A percentile compares a stretch with the other conserved stretches of the same genome.
Conservation (phyloP, 1,140 invertebrate genomes). For the Gonatopus flavifemur region DNA sequence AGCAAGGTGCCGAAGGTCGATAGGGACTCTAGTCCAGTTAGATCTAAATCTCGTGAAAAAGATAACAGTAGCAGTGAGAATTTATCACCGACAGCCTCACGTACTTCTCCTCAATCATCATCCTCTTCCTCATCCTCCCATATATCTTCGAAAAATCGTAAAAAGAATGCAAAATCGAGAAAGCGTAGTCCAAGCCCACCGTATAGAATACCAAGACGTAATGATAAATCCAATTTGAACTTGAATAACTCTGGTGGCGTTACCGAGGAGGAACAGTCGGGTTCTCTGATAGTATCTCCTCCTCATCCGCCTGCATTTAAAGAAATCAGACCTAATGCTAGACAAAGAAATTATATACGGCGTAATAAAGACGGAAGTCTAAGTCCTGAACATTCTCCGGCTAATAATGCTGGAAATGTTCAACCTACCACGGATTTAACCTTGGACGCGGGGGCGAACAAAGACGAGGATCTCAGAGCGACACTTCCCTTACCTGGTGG, state of each 20-base stretch:
- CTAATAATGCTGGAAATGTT: slow-evolving; percentile 18
- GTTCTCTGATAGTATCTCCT: slow-evolving; percentile 52
- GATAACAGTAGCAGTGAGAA: slow-evolving; percentile 38
- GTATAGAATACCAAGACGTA: slow-evolving; percentile 52
- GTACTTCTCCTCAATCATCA: slow-evolving; percentile 39
- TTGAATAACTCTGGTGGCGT: slow-evolving; percentile 40
- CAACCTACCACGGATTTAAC: slow-evolving; percentile 24
- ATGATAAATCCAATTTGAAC: slow-evolving; percentile 35
- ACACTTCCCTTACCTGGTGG: slow-evolving; percentile 34
- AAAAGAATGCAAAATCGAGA: slow-evolving; percentile 44
- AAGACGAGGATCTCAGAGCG: slow-evolving; percentile 54
- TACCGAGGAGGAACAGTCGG: slow-evolving; percentile 55
- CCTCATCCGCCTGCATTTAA: slow-evolving; percentile 61
- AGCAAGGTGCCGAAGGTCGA: slow-evolving; percentile 44
- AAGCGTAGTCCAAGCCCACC: slow-evolving; percentile 50
- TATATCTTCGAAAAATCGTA: slow-evolving; percentile 45
- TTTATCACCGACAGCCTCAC: slow-evolving; percentile 33
- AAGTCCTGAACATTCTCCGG: slow-evolving; percentile 52
- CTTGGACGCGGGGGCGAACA: slow-evolving; percentile 44
- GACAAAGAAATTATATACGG: slow-evolving; percentile 66
- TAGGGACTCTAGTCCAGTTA: slow-evolving; percentile 40
- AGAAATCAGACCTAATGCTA: slow-evolving; percentile 63
- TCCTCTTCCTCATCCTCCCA: no score
- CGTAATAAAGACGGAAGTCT: slow-evolving; percentile 61
- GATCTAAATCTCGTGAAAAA: slow-evolving; percentile 48